phyloP scores from a whole-genome alignment of 1,140 invertebrate species.

The Aleiodes sp. region DNA sequence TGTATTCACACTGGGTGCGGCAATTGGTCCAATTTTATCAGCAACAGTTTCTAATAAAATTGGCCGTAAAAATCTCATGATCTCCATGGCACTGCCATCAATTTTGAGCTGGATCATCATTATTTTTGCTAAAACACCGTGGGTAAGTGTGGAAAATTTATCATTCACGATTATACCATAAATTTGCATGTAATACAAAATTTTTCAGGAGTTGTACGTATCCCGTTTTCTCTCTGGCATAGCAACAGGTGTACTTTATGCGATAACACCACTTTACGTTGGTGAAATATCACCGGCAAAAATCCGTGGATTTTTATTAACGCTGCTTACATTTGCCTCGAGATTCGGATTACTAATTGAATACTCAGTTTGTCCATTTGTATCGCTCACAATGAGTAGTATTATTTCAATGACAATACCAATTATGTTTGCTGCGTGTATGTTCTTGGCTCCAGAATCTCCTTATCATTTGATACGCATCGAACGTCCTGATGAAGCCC shows the following conservation, averaged over 20 bases:
- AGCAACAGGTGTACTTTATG: constrained; percentile 71
- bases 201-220: constrained; percentile 36
- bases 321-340: constrained; percentile 68
- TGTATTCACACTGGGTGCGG: constrained; percentile 14
- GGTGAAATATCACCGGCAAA: constrained; percentile 72
- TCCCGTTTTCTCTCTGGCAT: constrained; percentile 67
- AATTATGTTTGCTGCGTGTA: constrained; percentile 68
- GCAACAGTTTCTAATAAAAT: constrained; percentile 47
- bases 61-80: constrained; percentile 73
- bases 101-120: constrained; percentile 72
- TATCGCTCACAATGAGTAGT: constrained; percentile 67
- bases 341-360: constrained; percentile 72
- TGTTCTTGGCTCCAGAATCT: constrained; percentile 77
- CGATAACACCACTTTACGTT: constrained; percentile 70
- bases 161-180: constrained; percentile 14
- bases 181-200: constrained; percentile 55
- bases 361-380: constrained; percentile 71
- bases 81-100: constrained; percentile 69
- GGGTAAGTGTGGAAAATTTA: background rate
- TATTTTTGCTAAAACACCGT: constrained; percentile 55
- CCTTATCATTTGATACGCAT: constrained; percentile 74
- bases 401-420: constrained; percentile 66
- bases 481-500: constrained; percentile 68
- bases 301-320: constrained; percentile 73
- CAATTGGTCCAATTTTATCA: background rate